Evolutionary conservation across 2,888 invertebrate genomes (phyloP), one percentile per base, ranked within the genome.

Genomic region (Ligdia adustata): DNA sequence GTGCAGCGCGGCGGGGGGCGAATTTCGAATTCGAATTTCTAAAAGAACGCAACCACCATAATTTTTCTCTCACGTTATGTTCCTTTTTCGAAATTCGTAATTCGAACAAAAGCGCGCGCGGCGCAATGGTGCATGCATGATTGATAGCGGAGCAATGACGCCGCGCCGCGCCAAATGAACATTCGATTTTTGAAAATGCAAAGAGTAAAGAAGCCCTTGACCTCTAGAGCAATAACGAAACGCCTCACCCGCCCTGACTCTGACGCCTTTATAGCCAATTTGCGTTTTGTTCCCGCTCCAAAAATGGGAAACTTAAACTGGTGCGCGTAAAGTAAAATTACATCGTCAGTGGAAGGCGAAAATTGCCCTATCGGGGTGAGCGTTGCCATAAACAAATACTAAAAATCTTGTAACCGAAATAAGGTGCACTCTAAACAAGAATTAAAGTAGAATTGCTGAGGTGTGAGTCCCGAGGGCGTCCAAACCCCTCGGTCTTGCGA

Each of bases 391-490:
- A 89, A 87, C 87, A 87, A 88, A 88, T 88, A 86, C 84, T 88
- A 88, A 88, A 86, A 87, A 86, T 84, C 86, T 85, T 87, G 89
- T 88, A 86, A 86, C 79, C 84, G 80, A 85, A 88, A 88, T 82
- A 87, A 85, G 86, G 81, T 72, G 79, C 79, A 83, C 81, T 88
- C 87, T 89, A 89, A 90, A 89, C 83, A 89, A 85, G 89, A 88
- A 89, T 88, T 90, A 88, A 87, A 87, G 84, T 83, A 79, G 79
- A 88, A 88, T 89, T 86, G 89, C 75, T 82, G 87, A 87, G 87
- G 83, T 87, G 87, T 84, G 83, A 79, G 81, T 79, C 87, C 87
- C 87, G 63, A 65, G 75, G 32, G 71, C 69, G 74, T 61, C 64
- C 60, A 72, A 69, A 76, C 73, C 37, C 37, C 27, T 37, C 37